Evolutionary conservation across 2,797 vertebrate species (phyloP).

Genomic region (Tragelaphus eurycerus): DNA sequence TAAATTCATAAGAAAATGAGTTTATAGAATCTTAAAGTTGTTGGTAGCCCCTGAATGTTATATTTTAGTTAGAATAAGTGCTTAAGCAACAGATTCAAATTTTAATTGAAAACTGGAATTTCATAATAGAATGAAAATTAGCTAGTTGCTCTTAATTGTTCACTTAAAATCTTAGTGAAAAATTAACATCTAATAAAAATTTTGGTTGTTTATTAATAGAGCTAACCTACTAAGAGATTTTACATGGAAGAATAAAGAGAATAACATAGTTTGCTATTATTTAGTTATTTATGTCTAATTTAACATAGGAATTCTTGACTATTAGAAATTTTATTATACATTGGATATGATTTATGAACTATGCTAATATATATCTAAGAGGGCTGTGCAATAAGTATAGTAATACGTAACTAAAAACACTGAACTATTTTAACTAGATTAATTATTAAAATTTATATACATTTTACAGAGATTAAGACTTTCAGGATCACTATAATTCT

Average conservation of each 20-base stretch:
- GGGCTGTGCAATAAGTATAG: constrained; percentile 86
- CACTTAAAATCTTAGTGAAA: constrained; percentile 71
- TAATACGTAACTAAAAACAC: constrained; percentile 80
- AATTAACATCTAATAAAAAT: constrained; percentile 76
- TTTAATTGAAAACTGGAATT: constrained; percentile 75
- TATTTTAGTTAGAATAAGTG: constrained; percentile 77
- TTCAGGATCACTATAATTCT: constrained; percentile 79
- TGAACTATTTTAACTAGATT: constrained; percentile 83
- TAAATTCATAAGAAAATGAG: constrained; percentile 78
- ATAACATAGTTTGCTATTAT: constrained; percentile 76
- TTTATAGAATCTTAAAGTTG: constrained; percentile 76
- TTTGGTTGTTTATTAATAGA: constrained; percentile 64
- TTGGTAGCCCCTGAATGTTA: constrained; percentile 73
- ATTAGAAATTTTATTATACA: constrained; percentile 77
- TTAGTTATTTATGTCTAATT: constrained; percentile 79
- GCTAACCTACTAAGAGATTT: constrained; percentile 69
- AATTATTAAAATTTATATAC: constrained; percentile 83
- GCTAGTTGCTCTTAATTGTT: constrained; percentile 73
- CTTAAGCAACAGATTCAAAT: constrained; percentile 63
- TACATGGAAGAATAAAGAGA: constrained; percentile 73
- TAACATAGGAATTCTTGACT: constrained; percentile 79
- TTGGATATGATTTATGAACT: constrained; percentile 79
- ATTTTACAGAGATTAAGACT: constrained; percentile 80
- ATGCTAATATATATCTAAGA: constrained; percentile 79
- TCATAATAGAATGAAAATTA: constrained; percentile 72